A percentile compares a stretch with the other conserved stretches of the same genome.
Conservation (phyloP, 2,888 invertebrate species). For the Galerucella nymphaeae region DNA sequence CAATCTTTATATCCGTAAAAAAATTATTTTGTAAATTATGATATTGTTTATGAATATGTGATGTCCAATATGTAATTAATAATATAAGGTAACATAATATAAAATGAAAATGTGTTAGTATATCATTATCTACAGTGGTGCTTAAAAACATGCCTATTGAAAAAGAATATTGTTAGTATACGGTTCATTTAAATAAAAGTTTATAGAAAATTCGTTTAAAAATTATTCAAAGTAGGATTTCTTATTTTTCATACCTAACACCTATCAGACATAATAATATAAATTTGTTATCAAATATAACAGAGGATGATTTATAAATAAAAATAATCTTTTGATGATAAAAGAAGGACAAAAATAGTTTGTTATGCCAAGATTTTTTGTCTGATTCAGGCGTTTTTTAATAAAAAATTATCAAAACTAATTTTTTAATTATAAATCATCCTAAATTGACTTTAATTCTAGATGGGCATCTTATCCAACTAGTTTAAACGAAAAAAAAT, state of each 20-base stretch:
- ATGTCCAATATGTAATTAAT: background rate
- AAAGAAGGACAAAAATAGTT: no score
- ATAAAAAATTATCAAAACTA: background rate
- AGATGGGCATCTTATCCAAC: background rate
- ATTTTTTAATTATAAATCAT: background rate
- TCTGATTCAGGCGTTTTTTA: no score
- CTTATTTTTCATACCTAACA: background rate
- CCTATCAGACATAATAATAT: background rate
- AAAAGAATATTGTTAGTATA: background rate
- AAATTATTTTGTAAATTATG: no score
- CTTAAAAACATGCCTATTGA: background rate
- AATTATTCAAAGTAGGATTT: background rate
- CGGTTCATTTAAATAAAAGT: background rate
- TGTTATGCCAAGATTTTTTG: no score
- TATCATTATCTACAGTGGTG: background rate
- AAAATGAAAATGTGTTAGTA: slow-evolving; percentile 1
- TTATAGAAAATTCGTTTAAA: background rate
- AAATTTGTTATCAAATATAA: background rate
- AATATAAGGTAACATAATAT: background rate
- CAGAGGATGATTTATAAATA: background rate
- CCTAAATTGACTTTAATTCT: background rate
- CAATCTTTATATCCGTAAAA: no score
- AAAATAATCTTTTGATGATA: no score
- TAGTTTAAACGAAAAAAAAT: background rate
- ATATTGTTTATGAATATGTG: background rate